phyloP scores from a whole-genome alignment of 2,888 invertebrate species.

The Lymantria dispar region DNA sequence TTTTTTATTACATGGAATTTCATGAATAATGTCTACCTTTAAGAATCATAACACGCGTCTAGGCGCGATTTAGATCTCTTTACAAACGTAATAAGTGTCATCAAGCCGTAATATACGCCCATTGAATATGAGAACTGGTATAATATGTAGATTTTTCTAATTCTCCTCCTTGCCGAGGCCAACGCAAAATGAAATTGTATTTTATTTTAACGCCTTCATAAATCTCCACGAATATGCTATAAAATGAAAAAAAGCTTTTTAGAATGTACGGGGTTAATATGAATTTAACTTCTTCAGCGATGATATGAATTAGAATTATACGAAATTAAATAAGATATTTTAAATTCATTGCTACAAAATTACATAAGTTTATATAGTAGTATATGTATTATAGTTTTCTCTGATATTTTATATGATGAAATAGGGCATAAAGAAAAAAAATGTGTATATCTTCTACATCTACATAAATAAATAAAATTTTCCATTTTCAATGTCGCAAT shows the following conservation, averaged over 20 bases:
- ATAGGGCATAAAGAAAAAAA: no score
- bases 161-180: slow-evolving; percentile 51
- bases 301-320: slow-evolving; percentile 8
- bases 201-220: slow-evolving; percentile 73
- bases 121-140: slow-evolving; percentile 52
- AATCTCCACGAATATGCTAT: slow-evolving; percentile 61
- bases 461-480: no score
- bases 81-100: slow-evolving; percentile 58
- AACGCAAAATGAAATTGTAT: slow-evolving; percentile 69
- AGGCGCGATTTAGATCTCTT: slow-evolving; percentile 35
- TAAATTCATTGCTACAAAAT: not conserved
- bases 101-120: slow-evolving; percentile 50
- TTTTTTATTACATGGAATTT: slow-evolving; percentile 1
- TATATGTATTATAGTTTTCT: no score
- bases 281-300: slow-evolving; percentile 55
- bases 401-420: no score
- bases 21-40: not conserved
- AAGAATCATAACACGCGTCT: slow-evolving; percentile 21
- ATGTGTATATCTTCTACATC: no score
- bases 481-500: no score
- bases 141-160: slow-evolving; percentile 72
- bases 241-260: slow-evolving; percentile 62
- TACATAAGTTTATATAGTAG: no score
- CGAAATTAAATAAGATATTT: slow-evolving; percentile 8
- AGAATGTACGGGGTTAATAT: slow-evolving; percentile 51